phyloP scores from a whole-genome alignment of 2,888 invertebrate genomes.

The Smittia sp. region DNA sequence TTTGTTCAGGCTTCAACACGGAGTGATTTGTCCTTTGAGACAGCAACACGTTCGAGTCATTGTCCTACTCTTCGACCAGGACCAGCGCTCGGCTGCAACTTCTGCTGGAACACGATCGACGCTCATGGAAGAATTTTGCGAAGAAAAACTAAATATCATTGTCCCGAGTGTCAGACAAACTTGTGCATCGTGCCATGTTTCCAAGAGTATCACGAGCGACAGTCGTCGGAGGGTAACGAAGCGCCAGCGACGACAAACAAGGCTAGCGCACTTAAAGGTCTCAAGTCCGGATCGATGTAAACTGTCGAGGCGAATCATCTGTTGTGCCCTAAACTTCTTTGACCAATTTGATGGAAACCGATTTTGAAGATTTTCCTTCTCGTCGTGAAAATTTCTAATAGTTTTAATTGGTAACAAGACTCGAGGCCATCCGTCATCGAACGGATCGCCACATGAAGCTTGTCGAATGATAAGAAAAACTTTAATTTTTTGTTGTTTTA shows the following conservation, averaged over 20 bases:
- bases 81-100: conserved; percentile 83
- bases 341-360: neutral
- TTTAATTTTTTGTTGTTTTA: conserved; percentile 11
- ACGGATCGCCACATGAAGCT: conserved; percentile 6
- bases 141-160: conserved; percentile 85
- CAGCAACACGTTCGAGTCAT: conserved; percentile 66
- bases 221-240: neutral
- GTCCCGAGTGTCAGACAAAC: conserved; percentile 85
- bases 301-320: conserved; percentile 27
- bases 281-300: conserved; percentile 54
- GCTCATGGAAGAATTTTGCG: conserved; percentile 76
- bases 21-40: conserved; percentile 52
- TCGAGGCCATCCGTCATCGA: neutral
- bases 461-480: conserved; percentile 30
- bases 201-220: conserved; percentile 53
- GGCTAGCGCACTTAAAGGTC: conserved; percentile 47
- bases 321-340: neutral
- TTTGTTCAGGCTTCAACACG: conserved; percentile 48
- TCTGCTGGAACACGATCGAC: conserved; percentile 88
- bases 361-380: neutral
- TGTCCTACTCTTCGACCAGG: conserved; percentile 80
- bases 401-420: conserved; percentile 14
- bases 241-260: neutral
- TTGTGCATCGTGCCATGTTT: conserved; percentile 87
- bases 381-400: neutral